Conservation (phyloP, 2,797 vertebrate genomes). For the Gila robusta region DNA sequence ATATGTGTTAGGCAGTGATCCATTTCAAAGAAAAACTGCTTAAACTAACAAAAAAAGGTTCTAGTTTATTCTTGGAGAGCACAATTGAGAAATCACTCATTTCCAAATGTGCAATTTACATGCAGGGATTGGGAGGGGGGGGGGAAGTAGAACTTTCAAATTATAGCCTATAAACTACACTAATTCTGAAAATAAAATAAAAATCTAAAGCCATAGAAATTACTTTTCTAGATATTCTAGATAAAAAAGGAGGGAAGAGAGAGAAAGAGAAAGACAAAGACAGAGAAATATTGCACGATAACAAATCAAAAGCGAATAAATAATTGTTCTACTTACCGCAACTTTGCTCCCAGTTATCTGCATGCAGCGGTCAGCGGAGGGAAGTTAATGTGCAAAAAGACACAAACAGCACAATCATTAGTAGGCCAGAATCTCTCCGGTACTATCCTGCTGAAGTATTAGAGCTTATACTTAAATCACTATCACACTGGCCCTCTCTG, state of each 20-base stretch:
- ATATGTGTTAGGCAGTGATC: slow-evolving; percentile 70
- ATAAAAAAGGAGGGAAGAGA: slow-evolving; percentile 24
- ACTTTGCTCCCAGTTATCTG: slow-evolving; percentile 99
- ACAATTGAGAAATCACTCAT: slow-evolving; percentile 73
- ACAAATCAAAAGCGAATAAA: slow-evolving; percentile 70
- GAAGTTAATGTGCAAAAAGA: slow-evolving; percentile 93
- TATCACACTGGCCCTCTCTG: slow-evolving; percentile 63
- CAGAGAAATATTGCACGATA: slow-evolving; percentile 20
- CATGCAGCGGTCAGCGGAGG: slow-evolving; percentile 95
- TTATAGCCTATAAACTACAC: slow-evolving; percentile 74
- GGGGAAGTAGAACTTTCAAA: slow-evolving; percentile 67
- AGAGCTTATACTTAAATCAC: slow-evolving; percentile 69
- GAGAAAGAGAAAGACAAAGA: neutral
- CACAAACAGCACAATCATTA: slow-evolving; percentile 93
- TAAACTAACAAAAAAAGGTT: slow-evolving; percentile 67
- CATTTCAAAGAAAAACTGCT: slow-evolving; percentile 68
- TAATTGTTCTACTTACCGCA: slow-evolving; percentile 90
- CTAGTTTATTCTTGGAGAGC: slow-evolving; percentile 66
- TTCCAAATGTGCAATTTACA: slow-evolving; percentile 71
- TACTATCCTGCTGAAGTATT: slow-evolving; percentile 77
- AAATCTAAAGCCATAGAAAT: slow-evolving; percentile 66
- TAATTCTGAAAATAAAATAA: slow-evolving; percentile 67
- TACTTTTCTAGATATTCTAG: slow-evolving; percentile 61
- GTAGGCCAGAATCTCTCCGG: slow-evolving; percentile 82
- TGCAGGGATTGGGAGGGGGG: slow-evolving; percentile 62